Evolutionary conservation across 2,888 invertebrate species (phyloP), one percentile per base, ranked within the genome.

Genomic region (Agapetus fuscipes): DNA sequence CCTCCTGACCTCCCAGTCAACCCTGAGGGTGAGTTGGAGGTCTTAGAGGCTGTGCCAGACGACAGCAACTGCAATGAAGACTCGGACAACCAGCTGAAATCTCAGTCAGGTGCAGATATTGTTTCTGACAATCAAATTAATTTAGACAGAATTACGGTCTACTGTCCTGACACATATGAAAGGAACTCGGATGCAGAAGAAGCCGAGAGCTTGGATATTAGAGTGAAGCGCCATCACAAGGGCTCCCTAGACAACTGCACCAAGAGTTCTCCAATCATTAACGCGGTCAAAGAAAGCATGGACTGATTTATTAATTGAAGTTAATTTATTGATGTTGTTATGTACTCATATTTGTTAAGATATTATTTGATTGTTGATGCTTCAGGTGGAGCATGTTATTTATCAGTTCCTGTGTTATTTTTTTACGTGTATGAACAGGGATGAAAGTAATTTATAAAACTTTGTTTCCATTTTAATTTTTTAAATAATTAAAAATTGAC

Each of bases 181-280:
- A 37, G 35, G 17, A 40, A 26, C 30, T 46, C 46, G 26, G 46
- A 46, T 31, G 39, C 42, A 13, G 47, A 42, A 29, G 44, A 47
- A 37, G 40, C 40, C 16, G 44, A 44, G n/a, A 28, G 28, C 28
- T 20, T 20, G 9, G 9, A 4, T 20, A 9, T 6, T 9, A 20
- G 5, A 4, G 4, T 20, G 20, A 20, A 20, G 5, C 5, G 9
- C 9, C 4, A 20, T 9, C 4, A 20, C 4, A 20, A 20, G 9
- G 20, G 20, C 20, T 20, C 9, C 20, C 5, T 9, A 9, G 20
- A 20, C 4, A 20, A 4, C 4, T 6, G 9, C 20, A 9, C 9
- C 4, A 20, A 20, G 20, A 20, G 4, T 20, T 4, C 9, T 20
- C 9, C 5, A 20, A 6, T 20, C 9, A 6, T 20, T 6, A 20